phyloP scores from a whole-genome alignment of 1,140 invertebrate species.

The Dreissena rostriformis region DNA sequence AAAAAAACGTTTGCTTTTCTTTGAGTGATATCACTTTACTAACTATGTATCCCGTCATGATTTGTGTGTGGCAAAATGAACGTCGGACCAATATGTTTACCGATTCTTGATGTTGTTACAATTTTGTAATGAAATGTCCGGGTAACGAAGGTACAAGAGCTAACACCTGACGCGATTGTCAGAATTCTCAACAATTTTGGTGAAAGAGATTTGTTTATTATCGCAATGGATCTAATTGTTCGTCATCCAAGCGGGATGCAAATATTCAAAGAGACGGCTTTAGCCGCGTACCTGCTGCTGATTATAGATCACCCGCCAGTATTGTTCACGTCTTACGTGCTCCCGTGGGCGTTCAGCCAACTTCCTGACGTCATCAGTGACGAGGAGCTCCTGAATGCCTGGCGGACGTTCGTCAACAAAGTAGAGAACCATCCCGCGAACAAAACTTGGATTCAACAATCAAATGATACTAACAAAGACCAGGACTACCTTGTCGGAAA shows the following conservation, averaged over 20 bases:
- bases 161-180: too few relatives aligned
- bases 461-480: background rate
- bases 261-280: background rate
- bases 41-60: too few relatives aligned
- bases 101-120: too few relatives aligned
- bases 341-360: constrained; percentile 47
- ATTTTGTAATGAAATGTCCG: too few relatives aligned
- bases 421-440: background rate
- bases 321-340: background rate
- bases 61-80: too few relatives aligned
- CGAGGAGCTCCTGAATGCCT: constrained; percentile 15
- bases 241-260: background rate
- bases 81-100: too few relatives aligned
- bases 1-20: too few relatives aligned
- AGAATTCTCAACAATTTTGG: background rate
- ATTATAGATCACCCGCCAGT: constrained; percentile 16
- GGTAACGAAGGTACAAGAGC: too few relatives aligned
- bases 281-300: constrained; percentile 24
- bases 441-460: background rate
- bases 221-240: background rate
- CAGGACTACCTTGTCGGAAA: background rate
- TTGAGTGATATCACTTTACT: too few relatives aligned
- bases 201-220: background rate
- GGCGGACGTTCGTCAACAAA: background rate
- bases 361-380: constrained; percentile 41